phyloP scores from a whole-genome alignment of 2,888 invertebrate species.

The Xanthorhoe spadicearia region DNA sequence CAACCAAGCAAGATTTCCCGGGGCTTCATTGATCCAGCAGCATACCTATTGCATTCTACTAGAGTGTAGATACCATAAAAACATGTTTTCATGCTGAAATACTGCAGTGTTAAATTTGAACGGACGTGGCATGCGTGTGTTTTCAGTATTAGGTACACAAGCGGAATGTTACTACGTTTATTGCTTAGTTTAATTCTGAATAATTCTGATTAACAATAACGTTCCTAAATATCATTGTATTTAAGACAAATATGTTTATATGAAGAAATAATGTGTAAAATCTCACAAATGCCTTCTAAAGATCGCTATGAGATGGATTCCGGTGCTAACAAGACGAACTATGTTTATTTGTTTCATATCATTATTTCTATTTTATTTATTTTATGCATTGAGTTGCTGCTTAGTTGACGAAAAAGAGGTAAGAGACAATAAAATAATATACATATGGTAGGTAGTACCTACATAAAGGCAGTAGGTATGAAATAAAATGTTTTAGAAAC shows the following conservation, averaged over 20 bases:
- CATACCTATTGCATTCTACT: conserved; percentile 7
- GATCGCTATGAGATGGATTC: conserved; percentile 76
- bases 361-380: conserved; percentile 78
- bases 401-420: conserved; percentile 79
- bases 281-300: conserved; percentile 68
- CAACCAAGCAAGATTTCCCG: conserved; percentile 38
- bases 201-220: neutral
- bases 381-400: conserved; percentile 75
- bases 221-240: neutral
- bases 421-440: neutral
- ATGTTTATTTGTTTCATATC: conserved; percentile 75
- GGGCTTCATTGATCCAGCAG: conserved; percentile 49
- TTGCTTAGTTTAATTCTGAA: neutral
- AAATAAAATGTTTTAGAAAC: neutral
- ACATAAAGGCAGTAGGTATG: too few species aligned
- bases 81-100: conserved; percentile 34
- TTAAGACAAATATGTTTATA: conserved; percentile 13
- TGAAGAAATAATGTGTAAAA: conserved; percentile 27
- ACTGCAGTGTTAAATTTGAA: conserved; percentile 37
- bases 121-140: neutral
- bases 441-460: too few species aligned
- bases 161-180: neutral
- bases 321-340: conserved; percentile 73
- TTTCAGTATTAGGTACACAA: neutral
- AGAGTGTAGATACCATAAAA: conserved; percentile 13